Evolutionary conservation across 1,140 invertebrate species (phyloP), one percentile per base, ranked within the genome.

Genomic region (Listronotus bonariensis): DNA sequence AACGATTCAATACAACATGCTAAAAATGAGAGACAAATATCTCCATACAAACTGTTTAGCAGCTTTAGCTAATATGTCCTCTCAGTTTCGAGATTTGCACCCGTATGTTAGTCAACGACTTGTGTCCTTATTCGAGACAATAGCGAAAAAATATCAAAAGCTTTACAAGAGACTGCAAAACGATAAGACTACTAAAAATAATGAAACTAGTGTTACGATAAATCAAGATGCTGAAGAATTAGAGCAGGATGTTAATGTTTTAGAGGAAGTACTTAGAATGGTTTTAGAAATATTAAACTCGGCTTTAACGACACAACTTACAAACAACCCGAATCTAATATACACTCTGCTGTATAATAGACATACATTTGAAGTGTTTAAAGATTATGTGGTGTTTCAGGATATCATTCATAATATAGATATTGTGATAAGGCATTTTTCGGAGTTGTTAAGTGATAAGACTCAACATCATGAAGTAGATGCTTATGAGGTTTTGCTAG

Each of bases 1-100:
- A 65, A 98, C 96, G 5, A 93, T 99, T 76, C 97, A 99, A 76
- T 98, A 94, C 81, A 99, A 99, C 78, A 97, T 99, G 88, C 85
- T 96, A 36, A 91, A 96, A 80, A 97, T 96, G 85, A 86, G 95
- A 71, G 96, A 98, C 77, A 96, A 96, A 79, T 98, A 97, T 82
- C 82, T 98, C 17, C 96, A 98, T 74, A 97, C 93, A 12, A 98
- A 98, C 81, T 97, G 97, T 80, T 83, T 99, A 52, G 97, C 97
- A 43, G 96, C 97, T 6, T 83, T 99, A 64, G 97, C 97, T 38
- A 99, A 99, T 75, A 99, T 99, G 96, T 92, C 93, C 45, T 89
- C 91, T 65, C 92, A 98, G 78, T 98, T 99, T 77, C 87, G 91
- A 75, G 87, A 92, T 61, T 82, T 99, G 17, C 96, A 98, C 82